Evolutionary conservation across 92 coral and sea anemone genomes (phyloP).

Genomic region (Desmophyllum pertusum): DNA sequence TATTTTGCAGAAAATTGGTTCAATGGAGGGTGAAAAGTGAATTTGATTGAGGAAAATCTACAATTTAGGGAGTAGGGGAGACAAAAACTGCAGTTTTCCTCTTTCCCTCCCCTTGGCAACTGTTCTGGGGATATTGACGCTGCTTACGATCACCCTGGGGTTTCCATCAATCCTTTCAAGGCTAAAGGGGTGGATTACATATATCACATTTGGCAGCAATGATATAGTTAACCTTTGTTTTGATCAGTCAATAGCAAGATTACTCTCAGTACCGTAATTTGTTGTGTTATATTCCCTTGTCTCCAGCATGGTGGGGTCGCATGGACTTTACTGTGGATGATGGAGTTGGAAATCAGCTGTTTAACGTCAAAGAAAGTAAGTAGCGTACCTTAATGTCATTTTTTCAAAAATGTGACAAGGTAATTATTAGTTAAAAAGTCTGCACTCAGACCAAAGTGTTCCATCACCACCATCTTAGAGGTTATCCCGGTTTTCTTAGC

Average conservation of each 20-base stretch:
- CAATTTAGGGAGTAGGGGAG: too few relatives aligned
- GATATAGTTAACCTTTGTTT: neutral
- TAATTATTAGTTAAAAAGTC: too few relatives aligned
- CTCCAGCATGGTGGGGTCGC: conserved; percentile 86
- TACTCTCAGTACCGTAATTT: neutral
- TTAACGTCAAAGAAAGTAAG: conserved; percentile 83
- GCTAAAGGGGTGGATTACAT: neutral
- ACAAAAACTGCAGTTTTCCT: too few relatives aligned
- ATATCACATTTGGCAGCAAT: neutral
- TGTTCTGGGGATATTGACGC: too few relatives aligned
- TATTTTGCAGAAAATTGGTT: too few relatives aligned
- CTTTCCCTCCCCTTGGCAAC: too few relatives aligned
- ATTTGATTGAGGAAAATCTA: neutral
- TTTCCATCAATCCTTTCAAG: neutral
- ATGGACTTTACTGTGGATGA: conserved; percentile 67
- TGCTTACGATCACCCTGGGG: neutral
- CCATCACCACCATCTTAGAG: neutral
- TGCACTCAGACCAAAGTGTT: neutral
- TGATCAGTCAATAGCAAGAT: neutral
- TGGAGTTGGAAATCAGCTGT: conserved; percentile 67
- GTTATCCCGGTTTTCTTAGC: neutral
- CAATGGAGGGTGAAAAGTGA: neutral
- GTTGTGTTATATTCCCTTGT: neutral
- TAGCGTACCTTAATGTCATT: neutral
- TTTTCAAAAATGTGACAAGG: too few relatives aligned